These are phyloP conservation scores for Agrypnus murinus DNA, from an alignment of 2,888 invertebrate species.

Conservation along the genomic window DNA sequence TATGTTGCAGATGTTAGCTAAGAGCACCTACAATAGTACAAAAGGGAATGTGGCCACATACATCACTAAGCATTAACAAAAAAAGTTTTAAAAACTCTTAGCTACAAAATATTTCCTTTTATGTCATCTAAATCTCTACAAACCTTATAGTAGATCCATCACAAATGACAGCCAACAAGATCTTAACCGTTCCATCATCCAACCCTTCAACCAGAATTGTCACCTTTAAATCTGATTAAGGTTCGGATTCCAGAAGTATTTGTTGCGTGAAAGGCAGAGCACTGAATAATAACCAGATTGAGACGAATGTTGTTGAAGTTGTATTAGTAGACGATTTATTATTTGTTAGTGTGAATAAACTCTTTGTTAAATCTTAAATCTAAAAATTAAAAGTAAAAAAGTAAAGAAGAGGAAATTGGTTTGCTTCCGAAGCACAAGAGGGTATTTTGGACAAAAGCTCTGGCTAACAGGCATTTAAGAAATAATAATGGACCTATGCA, in stretches of 20 bases:
- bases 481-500: no score
- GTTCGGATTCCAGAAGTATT: slow-evolving; percentile 49
- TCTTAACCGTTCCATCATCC: slow-evolving; percentile 52
- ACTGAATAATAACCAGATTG: slow-evolving; percentile 30
- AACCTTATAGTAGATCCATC: slow-evolving; percentile 54
- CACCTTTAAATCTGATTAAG: slow-evolving; percentile 54
- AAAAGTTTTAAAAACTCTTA: slow-evolving; percentile 43
- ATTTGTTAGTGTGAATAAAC: no score
- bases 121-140: slow-evolving; percentile 50
- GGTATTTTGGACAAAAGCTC: no score
- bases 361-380: no score
- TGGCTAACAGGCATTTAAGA: no score
- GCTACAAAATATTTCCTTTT: slow-evolving; percentile 52
- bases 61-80: slow-evolving; percentile 50
- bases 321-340: neutral
- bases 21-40: slow-evolving; percentile 33
- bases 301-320: slow-evolving; percentile 23
- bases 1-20: slow-evolving; percentile 25
- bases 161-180: slow-evolving; percentile 49
- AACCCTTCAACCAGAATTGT: slow-evolving; percentile 52
- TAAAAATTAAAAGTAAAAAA: no score
- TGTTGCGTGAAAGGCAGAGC: slow-evolving; percentile 46
- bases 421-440: no score
- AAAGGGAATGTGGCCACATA: slow-evolving; percentile 46
- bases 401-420: no score